A percentile compares a stretch with the other conserved stretches of the same genome.
Conservation (phyloP, 2,888 invertebrate species). For the Drosophila quinaria region DNA sequence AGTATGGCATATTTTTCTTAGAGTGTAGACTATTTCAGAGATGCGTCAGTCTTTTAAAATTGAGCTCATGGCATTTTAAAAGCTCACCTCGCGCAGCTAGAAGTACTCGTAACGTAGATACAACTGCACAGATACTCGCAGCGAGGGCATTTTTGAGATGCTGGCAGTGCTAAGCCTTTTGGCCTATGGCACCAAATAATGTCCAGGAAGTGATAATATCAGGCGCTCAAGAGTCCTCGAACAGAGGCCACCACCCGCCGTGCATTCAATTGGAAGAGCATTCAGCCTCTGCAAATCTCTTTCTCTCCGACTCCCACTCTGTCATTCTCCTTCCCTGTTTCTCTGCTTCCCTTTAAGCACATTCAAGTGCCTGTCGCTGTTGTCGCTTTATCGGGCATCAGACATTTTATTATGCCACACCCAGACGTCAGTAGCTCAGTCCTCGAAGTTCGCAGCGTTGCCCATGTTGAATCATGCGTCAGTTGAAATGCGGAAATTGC, state of each 20-base stretch:
- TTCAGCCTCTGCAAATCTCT: slow-evolving; percentile 14
- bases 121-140: slow-evolving; percentile 19
- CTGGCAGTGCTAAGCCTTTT: slow-evolving; percentile 68
- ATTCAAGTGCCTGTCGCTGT: slow-evolving; percentile 43
- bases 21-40: too few relatives aligned
- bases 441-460: slow-evolving; percentile 5
- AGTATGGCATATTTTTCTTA: too few relatives aligned
- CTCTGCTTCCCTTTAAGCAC: slow-evolving; percentile 51
- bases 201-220: slow-evolving; percentile 81
- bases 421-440: slow-evolving; percentile 14
- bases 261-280: slow-evolving; percentile 75
- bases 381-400: slow-evolving; percentile 70
- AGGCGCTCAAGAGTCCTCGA: slow-evolving; percentile 56
- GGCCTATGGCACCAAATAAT: slow-evolving; percentile 78
- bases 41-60: too few relatives aligned
- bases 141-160: slow-evolving; percentile 55
- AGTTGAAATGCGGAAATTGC: slow-evolving; percentile 75
- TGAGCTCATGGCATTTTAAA: not conserved
- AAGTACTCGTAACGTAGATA: not conserved
- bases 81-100: slow-evolving; percentile 29
- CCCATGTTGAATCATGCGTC: slow-evolving; percentile 33
- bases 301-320: not conserved
- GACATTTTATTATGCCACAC: slow-evolving; percentile 67
- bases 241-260: slow-evolving; percentile 48
- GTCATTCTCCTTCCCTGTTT: too few relatives aligned